Evolutionary conservation across 2,797 vertebrate species (phyloP), one percentile per base, ranked within the genome.

Genomic region (Melanotaenia boesemani): DNA sequence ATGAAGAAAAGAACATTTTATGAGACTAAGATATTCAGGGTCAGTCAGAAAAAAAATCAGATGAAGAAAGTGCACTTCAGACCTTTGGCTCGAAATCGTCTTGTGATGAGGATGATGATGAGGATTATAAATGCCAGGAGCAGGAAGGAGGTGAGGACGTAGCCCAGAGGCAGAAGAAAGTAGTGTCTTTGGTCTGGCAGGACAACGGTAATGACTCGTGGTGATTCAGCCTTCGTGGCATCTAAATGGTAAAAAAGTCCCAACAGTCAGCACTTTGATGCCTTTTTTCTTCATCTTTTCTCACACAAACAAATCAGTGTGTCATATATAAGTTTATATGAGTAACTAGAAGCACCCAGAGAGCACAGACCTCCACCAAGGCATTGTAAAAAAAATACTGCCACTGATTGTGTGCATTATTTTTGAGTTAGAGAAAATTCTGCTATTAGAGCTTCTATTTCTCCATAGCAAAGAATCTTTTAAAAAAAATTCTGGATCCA

Each of bases 151-250:
- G 96, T 96, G 93, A 98, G 91, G 85, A 98, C 83, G 57, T 96
- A 99, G 76, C 96, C 96, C 88, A 98, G 89, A 63, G 97, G 96
- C 92, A 98, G 95, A 85, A 98, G 95, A 81, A 98, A 97, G 82
- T 97, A 94, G 58, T 95, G 82, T 4, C 92, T 94, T 83, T 95
- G 89, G 80, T 98, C 97, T 0, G 97, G 96, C 67, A 99, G 93
- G 79, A 98, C 96, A 68, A 99, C 96, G 0, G 96, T 98, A 89
- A 98, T 97, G 74, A 98, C 94, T 0, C 93, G 95, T n/a, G 95
- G 94, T 72, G 94, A 93, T 41, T 95, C 95, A 28, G 86, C 89
- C 48, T 95, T 83, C 0, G 83, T 94, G 4, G 94, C 88, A 77
- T 95, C 97, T 98, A 89, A 63, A 82, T 65, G 73, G 12, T 0